Conservation (phyloP, 1,140 invertebrate genomes). For the Uloborus diversus region DNA sequence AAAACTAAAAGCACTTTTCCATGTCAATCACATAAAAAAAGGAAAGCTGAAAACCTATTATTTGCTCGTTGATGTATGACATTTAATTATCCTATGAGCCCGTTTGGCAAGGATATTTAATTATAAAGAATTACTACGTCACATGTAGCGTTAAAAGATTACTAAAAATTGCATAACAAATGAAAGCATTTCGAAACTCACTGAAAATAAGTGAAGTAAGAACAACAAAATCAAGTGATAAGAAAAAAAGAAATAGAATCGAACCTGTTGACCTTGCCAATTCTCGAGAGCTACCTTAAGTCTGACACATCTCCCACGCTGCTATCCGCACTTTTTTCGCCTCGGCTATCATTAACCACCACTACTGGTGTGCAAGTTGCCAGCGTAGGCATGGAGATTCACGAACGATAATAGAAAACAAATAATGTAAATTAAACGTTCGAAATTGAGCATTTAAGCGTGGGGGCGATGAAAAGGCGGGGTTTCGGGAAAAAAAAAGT, state of each 20-base stretch:
- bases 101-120: too few relatives aligned
- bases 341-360: neutral
- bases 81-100: too few relatives aligned
- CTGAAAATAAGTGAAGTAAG: too few relatives aligned
- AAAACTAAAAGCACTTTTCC: too few relatives aligned
- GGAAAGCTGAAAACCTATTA: too few relatives aligned
- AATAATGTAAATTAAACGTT: neutral
- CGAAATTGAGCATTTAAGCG: neutral
- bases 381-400: neutral
- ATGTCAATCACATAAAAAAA: too few relatives aligned
- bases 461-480: conserved; percentile 4
- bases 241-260: neutral
- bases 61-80: too few relatives aligned
- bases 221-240: neutral
- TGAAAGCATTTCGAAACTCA: too few relatives aligned
- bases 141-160: too few relatives aligned
- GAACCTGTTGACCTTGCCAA: conserved; percentile 34
- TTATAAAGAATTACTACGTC: too few relatives aligned
- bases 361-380: neutral
- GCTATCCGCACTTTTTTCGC: neutral
- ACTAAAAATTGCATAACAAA: too few relatives aligned
- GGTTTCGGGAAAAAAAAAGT: neutral
- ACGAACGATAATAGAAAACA: neutral
- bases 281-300: conserved; percentile 5
- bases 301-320: conserved; percentile 27